These are phyloP conservation scores for Siniperca chuatsi DNA, from an alignment of 2,113 vertebrate genomes.

Conservation along the genomic window DNA sequence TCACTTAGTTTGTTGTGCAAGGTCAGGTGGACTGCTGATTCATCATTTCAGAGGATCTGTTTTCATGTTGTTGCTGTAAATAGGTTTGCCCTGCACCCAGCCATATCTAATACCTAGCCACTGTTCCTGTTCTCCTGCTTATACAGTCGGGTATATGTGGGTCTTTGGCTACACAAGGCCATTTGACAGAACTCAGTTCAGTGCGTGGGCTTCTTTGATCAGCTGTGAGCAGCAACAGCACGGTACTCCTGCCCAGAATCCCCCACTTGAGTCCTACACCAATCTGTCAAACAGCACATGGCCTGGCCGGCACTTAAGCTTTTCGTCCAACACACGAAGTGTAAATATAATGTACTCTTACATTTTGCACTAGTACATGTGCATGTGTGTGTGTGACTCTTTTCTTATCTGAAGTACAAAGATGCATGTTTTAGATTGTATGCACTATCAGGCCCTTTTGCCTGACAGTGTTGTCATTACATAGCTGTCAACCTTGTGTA, in stretches of 20 bases:
- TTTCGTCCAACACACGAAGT: slow-evolving; percentile 34
- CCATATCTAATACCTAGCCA: slow-evolving; percentile 64
- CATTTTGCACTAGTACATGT: slow-evolving; percentile 2
- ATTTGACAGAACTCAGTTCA: slow-evolving; percentile 46
- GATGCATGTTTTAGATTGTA: not conserved
- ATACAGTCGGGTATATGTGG: slow-evolving; percentile 50
- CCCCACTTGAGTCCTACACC: slow-evolving; percentile 72
- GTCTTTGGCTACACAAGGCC: slow-evolving; percentile 57
- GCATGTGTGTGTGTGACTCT: not conserved
- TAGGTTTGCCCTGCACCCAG: slow-evolving; percentile 68
- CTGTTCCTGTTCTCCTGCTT: slow-evolving; percentile 57
- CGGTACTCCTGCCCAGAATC: slow-evolving; percentile 63
- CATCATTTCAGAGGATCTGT: slow-evolving; percentile 75
- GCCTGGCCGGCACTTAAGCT: slow-evolving; percentile 30
- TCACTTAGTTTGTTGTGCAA: slow-evolving; percentile 18
- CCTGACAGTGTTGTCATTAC: not conserved
- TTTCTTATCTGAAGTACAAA: not conserved
- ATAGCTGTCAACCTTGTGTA: not conserved
- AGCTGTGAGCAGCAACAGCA: slow-evolving; percentile 48
- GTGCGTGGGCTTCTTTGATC: slow-evolving; percentile 73
- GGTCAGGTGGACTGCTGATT: slow-evolving; percentile 64
- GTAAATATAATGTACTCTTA: slow-evolving; percentile 30
- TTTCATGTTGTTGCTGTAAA: slow-evolving; percentile 82
- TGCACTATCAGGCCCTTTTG: not conserved
- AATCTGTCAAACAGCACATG: slow-evolving; percentile 73